phyloP scores from a whole-genome alignment of 53 echinoderm and acorn worm genomes.

The Henricia sp. region DNA sequence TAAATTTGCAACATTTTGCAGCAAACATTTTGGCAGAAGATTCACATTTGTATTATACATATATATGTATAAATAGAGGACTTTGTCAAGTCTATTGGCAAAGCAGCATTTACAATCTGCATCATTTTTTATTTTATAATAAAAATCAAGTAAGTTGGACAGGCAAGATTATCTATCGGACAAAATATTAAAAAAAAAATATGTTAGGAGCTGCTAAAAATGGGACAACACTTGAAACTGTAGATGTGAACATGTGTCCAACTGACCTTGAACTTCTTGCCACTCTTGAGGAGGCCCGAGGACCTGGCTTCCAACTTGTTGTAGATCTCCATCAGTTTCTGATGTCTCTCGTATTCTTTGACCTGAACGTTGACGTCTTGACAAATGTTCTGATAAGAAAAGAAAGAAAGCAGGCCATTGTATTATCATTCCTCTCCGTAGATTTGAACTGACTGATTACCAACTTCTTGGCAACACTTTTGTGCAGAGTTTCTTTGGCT shows the following conservation, averaged over 20 bases:
- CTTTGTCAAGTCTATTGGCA: too few species aligned
- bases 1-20: too few species aligned
- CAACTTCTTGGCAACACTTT: background rate
- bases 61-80: too few species aligned
- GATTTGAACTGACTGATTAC: background rate
- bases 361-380: conserved; percentile 88
- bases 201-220: background rate
- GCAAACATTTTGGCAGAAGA: too few species aligned
- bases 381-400: conserved; percentile 78
- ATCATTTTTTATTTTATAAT: too few species aligned
- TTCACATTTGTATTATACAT: too few species aligned
- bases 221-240: background rate
- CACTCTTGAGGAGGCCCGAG: conserved; percentile 81
- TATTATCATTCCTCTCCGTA: background rate
- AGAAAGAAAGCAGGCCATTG: too few species aligned
- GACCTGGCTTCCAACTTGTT: conserved; percentile 95
- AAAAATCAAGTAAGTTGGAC: too few species aligned
- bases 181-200: too few species aligned
- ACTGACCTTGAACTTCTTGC: conserved; percentile 96
- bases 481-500: too few species aligned
- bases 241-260: background rate
- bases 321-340: conserved; percentile 90
- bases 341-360: conserved; percentile 78
- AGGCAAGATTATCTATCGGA: too few species aligned
- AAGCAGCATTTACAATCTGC: too few species aligned